Conservation (phyloP, 1,140 invertebrate species). For the Holotrichia oblita region DNA sequence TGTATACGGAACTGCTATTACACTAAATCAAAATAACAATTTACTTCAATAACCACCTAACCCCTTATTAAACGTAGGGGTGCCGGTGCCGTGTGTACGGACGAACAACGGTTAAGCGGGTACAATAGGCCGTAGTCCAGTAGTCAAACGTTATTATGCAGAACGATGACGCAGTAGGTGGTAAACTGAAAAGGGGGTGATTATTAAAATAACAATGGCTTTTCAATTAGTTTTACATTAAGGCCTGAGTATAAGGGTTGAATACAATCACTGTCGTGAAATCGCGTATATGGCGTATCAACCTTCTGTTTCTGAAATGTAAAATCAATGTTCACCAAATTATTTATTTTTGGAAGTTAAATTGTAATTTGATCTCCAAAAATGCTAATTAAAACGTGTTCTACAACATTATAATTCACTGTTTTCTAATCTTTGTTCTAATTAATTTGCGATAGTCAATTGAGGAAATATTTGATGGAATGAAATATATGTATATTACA, state of each 20-base stretch:
- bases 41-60: background rate
- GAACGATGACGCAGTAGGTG: conserved; percentile 29
- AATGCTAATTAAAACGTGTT: no score
- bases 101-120: background rate
- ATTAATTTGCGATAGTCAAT: no score
- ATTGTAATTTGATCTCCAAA: background rate
- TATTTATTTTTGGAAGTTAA: background rate
- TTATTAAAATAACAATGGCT: conserved; percentile 36
- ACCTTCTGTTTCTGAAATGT: no score
- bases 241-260: background rate
- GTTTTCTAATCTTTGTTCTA: no score
- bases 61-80: background rate
- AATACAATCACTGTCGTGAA: background rate
- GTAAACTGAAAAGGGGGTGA: conserved; percentile 12
- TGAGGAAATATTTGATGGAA: no score
- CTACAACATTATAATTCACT: no score
- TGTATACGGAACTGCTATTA: background rate
- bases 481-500: no score
- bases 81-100: background rate
- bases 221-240: conserved; percentile 35
- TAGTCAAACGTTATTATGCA: conserved; percentile 35
- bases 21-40: conserved; percentile 36
- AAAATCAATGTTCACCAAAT: background rate
- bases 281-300: no score
- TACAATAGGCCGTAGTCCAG: conserved; percentile 18